A percentile compares a stretch with the other conserved stretches of the same genome.
Evolutionary conservation across 2,797 vertebrate species (phyloP).

Genomic region (Salmo trutta): DNA sequence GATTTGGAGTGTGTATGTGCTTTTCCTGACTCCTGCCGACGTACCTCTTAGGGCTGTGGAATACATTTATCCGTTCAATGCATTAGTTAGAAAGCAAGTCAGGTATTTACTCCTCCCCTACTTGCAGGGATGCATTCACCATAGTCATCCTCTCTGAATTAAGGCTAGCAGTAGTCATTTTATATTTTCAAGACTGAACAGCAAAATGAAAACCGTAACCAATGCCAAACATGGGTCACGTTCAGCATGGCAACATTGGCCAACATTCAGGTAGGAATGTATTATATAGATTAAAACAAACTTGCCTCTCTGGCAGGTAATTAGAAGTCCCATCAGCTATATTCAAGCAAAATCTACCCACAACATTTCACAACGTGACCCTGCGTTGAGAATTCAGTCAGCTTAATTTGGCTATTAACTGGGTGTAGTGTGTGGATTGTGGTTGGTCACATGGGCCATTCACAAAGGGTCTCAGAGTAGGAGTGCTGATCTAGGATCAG

Average conservation of each 20-base stretch:
- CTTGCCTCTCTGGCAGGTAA: background rate
- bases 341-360: background rate
- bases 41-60: conserved; percentile 9
- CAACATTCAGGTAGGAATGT: background rate
- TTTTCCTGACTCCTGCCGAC: conserved; percentile 17
- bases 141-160: conserved; percentile 28
- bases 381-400: background rate
- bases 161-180: conserved; percentile 14
- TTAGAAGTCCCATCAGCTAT: background rate
- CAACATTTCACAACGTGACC: no score
- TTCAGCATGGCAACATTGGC: background rate
- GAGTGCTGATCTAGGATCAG: background rate
- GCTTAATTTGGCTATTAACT: background rate
- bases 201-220: conserved; percentile 24
- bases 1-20: background rate
- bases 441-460: background rate
- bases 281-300: background rate
- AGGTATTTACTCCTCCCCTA: conserved; percentile 9
- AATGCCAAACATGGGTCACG: conserved; percentile 41
- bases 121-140: conserved; percentile 22
- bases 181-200: conserved; percentile 17
- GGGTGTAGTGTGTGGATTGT: background rate
- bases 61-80: conserved; percentile 32
- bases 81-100: conserved; percentile 30
- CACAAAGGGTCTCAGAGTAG: background rate